Base-by-base conservation (phyloP, 2,113 vertebrate genomes). In the Camelus bactrianus region DNA sequence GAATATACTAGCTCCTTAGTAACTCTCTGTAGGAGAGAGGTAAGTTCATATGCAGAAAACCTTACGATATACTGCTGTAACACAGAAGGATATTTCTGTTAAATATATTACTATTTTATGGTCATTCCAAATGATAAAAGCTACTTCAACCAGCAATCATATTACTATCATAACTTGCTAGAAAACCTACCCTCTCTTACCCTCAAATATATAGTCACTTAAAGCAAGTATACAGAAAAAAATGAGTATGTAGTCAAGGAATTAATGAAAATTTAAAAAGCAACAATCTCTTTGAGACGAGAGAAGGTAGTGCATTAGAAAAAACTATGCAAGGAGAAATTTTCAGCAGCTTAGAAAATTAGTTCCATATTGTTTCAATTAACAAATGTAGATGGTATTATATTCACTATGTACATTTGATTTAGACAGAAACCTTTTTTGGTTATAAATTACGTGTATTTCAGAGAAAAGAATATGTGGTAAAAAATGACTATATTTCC, bases 51-150 rank as follows among this genome's bases (percentile, higher is more conserved):
- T n/a, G 54, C 10, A 91, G 5, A 96, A 72, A 87, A 92, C 32
- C 77, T 88, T 96, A 96, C 70, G 11, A 94, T 38, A 77, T 12
- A 91, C 9, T 20, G 79, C 94, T 97, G 42, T 94, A 97, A 86
- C 67, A 97, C 72, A 95, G 32, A 97, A 91, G 52, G 32, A n/a
- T 4, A 30, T 91, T 97, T 69, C 22, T 58, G 4, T 83, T 97
- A 93, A 75, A 92, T 28, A 14, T 1, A 50, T 92, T 97, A 48
- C 6, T 10, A 30, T 92, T 97, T 94, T 93, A 93, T 83, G 14
- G 28, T 81, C 26, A 76, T 93, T 97, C 50, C 13, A 22, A 96
- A 77, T 12, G 70, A 86, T 67, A 90, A 67, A 88, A 95, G 17
- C 17, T 86, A 38, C n/a, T 91, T 94, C 17, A 89, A 77, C 73